Evolutionary conservation across 2,797 vertebrate species (phyloP), one percentile per base, ranked within the genome.

Genomic region (Microtus californicus): DNA sequence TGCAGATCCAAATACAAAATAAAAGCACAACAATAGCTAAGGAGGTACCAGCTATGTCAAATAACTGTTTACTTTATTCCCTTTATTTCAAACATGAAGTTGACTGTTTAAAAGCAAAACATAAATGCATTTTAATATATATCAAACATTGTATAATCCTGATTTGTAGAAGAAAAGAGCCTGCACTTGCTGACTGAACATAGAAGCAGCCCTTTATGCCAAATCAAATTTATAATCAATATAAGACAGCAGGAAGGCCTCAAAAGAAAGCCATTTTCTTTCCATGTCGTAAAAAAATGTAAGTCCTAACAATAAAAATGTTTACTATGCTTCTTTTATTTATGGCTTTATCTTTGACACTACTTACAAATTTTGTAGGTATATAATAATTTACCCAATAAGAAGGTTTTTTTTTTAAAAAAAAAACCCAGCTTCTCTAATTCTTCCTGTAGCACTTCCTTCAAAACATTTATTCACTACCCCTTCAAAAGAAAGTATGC

Each of bases 11-110:
- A 98, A 93, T 98, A 95, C 40, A 92, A 91, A 71, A 97, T 96
- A 98, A 96, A 97, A 98, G 94, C 96, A 98, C 97, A 98, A 97
- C 93, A 98, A 97, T 97, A 97, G 97, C 92, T 97, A 45, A 76
- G 6, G 86, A 96, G 96, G 95, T 97, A 92, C 82, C 97, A 96
- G 96, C 94, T 93, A 97, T 96, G 96, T 96, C 97, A 98, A 97
- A 97, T 98, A 98, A 95, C 94, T 97, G 95, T 97, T 98, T 97
- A 92, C 92, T 96, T 97, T 87, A 96, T 95, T 96, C 89, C 95
- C 97, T 97, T 96, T 98, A 97, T 97, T 98, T 98, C 76, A 93
- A 97, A 96, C 92, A 96, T 96, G 92, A 97, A 96, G 93, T 97
- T 93, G 96, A 97, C 81, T 93, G 95, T 96, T 90, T 97, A 87